A percentile compares a stretch with the other conserved stretches of the same genome.
Conservation (phyloP, 2,113 vertebrate species). For the pig (Sus scrofa) region T2T-Sscrofa CM000827.6:37080501-37081000, state of each 20-base stretch:
- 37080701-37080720: not conserved
- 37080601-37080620: not conserved
- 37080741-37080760: not conserved
- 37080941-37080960: conserved; percentile 98
- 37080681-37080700: not conserved
- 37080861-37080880: conserved; percentile 93
- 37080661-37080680: not conserved
- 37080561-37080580: not conserved
- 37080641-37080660: not conserved
- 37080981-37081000: conserved; percentile 96
- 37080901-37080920: conserved; percentile 98
- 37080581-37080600: not conserved
- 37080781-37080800: accelerated
- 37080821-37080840: accelerated
- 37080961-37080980: conserved; percentile 99
- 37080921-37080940: conserved; percentile 98
- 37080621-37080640: accelerated
- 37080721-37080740: not conserved
- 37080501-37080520: not conserved
- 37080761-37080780: accelerated
- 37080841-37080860: not conserved
- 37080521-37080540: not conserved
- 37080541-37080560: too few relatives aligned
- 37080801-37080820: accelerated
- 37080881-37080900: conserved; percentile 99